Base-by-base conservation (phyloP, 2,888 invertebrate species). In the Eupithecia abbreviata region DNA sequence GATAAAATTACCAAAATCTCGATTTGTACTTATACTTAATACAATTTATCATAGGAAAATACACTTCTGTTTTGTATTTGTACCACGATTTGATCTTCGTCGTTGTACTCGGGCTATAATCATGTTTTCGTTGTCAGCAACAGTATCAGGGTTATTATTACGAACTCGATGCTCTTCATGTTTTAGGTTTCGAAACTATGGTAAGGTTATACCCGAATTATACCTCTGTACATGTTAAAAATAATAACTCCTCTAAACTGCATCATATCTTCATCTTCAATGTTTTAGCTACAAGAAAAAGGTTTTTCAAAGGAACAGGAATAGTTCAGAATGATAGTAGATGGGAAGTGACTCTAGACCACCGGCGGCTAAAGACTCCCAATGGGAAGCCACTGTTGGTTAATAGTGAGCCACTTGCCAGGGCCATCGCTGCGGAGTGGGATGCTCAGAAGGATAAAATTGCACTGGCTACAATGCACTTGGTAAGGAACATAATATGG, bases 371-470 rank as follows among this genome's bases (percentile, higher is more conserved):
- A 30, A 98, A 98, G 92, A 99, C 99, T 3, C 99, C 99, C 0
- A 96, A 96, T 84, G 98, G 99, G 2, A 96, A 96, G 77, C 90
- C 97, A 10, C 96, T 99, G 82, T 93, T 96, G 79, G 96, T 99
- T 0, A 96, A 97, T 43, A 98, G 96, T 91, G 98, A 99, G 92
- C 97, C 98, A 0, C 93, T 99, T 72, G 99, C 99, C 2, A 95
- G 99, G 78, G 99, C 98, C 30, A 97, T 99, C 70, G 98, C 99
- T 1, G 96, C 97, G 47, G 99, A 99, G 95, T 99, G 99, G 98
- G 97, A 98, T 85, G 95, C 97, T 7, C 99, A 99, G 90, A 96
- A 96, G 80, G 96, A 97, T 45, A 93, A 94, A 74, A 97, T 99
- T 81, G 92, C 97, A 78, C 97, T 96, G 84, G 96, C 97, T 71